Conservation (phyloP, 2,888 invertebrate genomes). For the Physocephala rufipes region DNA sequence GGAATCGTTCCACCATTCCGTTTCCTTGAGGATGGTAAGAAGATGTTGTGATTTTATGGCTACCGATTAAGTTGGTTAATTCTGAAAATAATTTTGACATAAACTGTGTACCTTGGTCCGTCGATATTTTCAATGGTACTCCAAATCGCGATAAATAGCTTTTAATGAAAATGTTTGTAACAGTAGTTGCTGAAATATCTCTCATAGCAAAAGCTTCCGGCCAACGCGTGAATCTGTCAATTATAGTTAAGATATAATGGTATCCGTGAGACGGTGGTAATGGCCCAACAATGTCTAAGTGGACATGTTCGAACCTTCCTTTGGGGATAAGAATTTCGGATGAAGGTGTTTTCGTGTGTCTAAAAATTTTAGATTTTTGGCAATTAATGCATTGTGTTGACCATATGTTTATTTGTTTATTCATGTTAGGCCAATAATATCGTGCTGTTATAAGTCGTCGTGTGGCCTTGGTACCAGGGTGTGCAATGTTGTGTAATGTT, state of each 20-base stretch:
- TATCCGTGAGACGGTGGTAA: slow-evolving; percentile 29
- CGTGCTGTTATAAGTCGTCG: too few species aligned
- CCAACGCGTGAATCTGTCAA: slow-evolving; percentile 36
- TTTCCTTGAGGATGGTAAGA: slow-evolving; percentile 40
- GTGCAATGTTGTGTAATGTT: too few species aligned
- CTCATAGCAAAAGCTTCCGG: slow-evolving; percentile 20
- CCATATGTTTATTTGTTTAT: too few species aligned
- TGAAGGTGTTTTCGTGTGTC: slow-evolving; percentile 36
- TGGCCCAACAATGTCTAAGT: slow-evolving; percentile 40
- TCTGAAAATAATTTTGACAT: too few species aligned
- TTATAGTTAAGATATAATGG: slow-evolving; percentile 34
- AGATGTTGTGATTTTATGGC: slow-evolving; percentile 32
- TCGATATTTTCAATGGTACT: slow-evolving; percentile 37
- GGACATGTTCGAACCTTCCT: slow-evolving; percentile 40
- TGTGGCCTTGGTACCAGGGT: too few species aligned
- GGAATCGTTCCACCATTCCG: slow-evolving; percentile 40
- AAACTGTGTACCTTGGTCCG: slow-evolving; percentile 40
- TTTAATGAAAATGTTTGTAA: slow-evolving; percentile 16
- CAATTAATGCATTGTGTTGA: too few species aligned
- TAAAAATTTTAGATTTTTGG: slow-evolving; percentile 39
- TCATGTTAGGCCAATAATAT: too few species aligned
- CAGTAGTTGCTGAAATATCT: not conserved
- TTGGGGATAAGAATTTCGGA: too few species aligned
- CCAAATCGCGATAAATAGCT: too few species aligned
- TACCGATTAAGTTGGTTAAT: slow-evolving; percentile 21